Conservation (phyloP, 2,797 vertebrate species). For the Mormyrops attenuatus region DNA sequence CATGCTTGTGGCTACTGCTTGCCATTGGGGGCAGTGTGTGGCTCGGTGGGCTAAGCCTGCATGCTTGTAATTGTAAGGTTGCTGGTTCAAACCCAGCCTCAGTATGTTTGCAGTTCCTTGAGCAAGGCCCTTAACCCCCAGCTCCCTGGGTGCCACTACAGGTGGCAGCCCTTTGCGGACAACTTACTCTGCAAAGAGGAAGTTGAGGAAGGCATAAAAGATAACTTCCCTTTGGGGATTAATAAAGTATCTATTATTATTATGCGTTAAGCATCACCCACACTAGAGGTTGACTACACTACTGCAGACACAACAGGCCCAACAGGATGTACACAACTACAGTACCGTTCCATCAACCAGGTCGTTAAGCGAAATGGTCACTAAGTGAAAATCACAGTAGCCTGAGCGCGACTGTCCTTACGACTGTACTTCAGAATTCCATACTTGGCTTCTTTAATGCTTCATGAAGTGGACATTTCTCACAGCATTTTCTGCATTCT, state of each 20-base stretch:
- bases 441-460: not conserved
- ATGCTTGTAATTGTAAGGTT: no score
- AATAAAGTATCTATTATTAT: no score
- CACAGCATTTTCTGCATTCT: not conserved
- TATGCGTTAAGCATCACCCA: not conserved
- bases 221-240: no score
- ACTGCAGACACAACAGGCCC: not conserved
- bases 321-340: not conserved
- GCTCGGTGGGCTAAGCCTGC: no score
- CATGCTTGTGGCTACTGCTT: not conserved
- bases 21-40: not conserved
- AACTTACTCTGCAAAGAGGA: no score
- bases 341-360: not conserved
- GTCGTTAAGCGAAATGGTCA: not conserved
- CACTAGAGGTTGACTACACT: not conserved
- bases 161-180: no score
- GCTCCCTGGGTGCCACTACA: no score
- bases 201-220: no score
- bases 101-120: no score
- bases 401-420: not conserved
- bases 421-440: not conserved
- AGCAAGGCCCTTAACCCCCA: no score
- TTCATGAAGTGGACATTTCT: not conserved
- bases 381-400: not conserved
- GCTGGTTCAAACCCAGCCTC: no score